Conservation (phyloP, 2,113 vertebrate genomes). For the Oceanites oceanicus region DNA sequence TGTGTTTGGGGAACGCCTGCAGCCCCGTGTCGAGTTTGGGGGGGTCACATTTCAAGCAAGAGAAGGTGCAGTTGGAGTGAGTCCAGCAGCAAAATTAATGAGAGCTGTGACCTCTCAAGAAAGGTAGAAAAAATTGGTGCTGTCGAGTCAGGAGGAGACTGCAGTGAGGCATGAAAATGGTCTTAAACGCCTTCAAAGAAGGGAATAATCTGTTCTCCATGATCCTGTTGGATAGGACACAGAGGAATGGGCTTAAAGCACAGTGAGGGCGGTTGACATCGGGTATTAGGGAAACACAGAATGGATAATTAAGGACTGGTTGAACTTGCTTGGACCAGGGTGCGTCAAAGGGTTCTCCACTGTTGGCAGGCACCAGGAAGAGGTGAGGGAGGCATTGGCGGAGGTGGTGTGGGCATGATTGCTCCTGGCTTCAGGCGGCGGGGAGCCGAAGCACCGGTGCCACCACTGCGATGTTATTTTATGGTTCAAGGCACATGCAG, state of each 20-base stretch:
- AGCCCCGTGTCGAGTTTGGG: neutral
- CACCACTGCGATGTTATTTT: fast-evolving
- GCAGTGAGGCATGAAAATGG: slow-evolving; percentile 22
- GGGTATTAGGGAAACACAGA: neutral
- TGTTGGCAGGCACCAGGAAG: neutral
- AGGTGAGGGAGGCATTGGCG: neutral
- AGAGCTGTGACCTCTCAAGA: neutral
- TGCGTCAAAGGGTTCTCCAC: fast-evolving
- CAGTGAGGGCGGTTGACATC: fast-evolving
- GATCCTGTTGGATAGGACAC: neutral
- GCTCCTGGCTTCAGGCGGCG: neutral
- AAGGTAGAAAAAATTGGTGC: neutral
- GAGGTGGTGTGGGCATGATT: neutral
- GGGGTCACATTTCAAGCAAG: neutral
- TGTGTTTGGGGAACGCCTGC: neutral
- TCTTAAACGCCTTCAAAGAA: neutral
- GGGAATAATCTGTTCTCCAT: neutral
- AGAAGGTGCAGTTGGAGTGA: neutral
- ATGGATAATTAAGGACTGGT: neutral
- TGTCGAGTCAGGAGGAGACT: neutral
- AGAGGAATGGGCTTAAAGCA: neutral
- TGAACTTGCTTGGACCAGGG: neutral
- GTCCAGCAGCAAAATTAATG: neutral
- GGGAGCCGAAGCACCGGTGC: neutral
- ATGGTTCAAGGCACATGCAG: neutral